Evolutionary conservation across 2,797 vertebrate genomes (phyloP).

Genomic region (Mormyrus proboscirostris): DNA sequence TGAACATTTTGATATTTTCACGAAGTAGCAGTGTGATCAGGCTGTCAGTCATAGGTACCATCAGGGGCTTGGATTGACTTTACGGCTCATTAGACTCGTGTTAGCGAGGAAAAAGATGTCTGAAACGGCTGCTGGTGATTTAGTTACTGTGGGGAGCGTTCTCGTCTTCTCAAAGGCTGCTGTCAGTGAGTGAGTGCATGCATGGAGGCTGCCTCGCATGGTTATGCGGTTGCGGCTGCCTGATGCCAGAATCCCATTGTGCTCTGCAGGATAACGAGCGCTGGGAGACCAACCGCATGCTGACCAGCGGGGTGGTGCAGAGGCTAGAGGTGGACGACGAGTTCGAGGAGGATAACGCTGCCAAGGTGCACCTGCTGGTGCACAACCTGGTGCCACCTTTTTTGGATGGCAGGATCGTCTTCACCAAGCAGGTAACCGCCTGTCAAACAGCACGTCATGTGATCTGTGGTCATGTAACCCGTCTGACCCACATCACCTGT

Average conservation of each 20-base stretch:
- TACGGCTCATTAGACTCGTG: not conserved
- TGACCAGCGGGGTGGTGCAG: slow-evolving; percentile 96
- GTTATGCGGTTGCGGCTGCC: not conserved
- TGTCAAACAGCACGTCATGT: not conserved
- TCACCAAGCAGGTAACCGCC: slow-evolving; percentile 87
- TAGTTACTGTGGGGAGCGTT: not conserved
- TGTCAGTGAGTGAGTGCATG: not conserved
- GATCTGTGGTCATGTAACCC: not conserved
- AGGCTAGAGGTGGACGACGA: slow-evolving; percentile 94
- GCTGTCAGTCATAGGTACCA: not conserved
- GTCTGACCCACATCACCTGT: not conserved
- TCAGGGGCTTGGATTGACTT: not conserved
- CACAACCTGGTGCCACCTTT: slow-evolving; percentile 97
- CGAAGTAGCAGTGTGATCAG: not conserved
- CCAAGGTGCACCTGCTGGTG: slow-evolving; percentile 91
- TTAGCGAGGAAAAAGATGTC: not conserved
- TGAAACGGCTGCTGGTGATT: not conserved
- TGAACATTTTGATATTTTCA: not conserved
- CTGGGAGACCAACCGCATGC: slow-evolving; percentile 98
- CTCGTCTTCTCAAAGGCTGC: not conserved
- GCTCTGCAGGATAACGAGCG: slow-evolving; percentile 85
- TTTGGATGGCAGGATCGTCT: slow-evolving; percentile 93
- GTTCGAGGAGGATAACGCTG: slow-evolving; percentile 95
- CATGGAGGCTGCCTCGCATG: not conserved
- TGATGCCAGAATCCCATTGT: not conserved